Conservation (phyloP, 2,888 invertebrate species). For the Amblyjoppa proteus region DNA sequence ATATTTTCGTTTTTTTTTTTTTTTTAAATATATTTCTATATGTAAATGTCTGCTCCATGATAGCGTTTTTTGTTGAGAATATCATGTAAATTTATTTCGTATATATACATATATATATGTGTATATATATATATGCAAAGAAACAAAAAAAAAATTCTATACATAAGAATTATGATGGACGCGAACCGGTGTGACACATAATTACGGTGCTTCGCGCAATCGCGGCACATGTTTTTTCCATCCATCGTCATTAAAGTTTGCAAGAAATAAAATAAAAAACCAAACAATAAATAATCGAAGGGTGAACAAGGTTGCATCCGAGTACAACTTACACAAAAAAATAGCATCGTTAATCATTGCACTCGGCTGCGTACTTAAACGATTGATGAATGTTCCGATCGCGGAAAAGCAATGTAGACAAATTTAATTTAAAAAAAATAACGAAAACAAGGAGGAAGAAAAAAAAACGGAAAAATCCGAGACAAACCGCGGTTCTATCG, state of each 20-base stretch:
- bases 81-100: conserved; percentile 84
- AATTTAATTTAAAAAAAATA: conserved; percentile 46
- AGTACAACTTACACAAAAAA: conserved; percentile 77
- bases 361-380: conserved; percentile 82
- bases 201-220: conserved; percentile 51
- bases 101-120: conserved; percentile 69
- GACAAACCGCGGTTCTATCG: conserved; percentile 68
- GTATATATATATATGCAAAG: conserved; percentile 50
- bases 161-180: conserved; percentile 75
- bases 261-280: conserved; percentile 47
- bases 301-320: conserved; percentile 79
- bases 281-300: conserved; percentile 70
- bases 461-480: conserved; percentile 57
- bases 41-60: conserved; percentile 83
- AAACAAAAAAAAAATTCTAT: conserved; percentile 68
- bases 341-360: conserved; percentile 78
- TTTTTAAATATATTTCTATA: conserved; percentile 79
- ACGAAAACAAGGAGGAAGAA: conserved; percentile 58
- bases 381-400: conserved; percentile 58
- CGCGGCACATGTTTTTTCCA: conserved; percentile 39
- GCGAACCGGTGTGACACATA: conserved; percentile 72
- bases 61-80: conserved; percentile 83
- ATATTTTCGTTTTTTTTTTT: conserved; percentile 81
- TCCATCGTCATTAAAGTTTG: conserved; percentile 42
- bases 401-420: conserved; percentile 63